These are phyloP conservation scores for Gasterosteus nipponicus DNA, from an alignment of 2,113 vertebrate species.

Conservation along the genomic window DNA sequence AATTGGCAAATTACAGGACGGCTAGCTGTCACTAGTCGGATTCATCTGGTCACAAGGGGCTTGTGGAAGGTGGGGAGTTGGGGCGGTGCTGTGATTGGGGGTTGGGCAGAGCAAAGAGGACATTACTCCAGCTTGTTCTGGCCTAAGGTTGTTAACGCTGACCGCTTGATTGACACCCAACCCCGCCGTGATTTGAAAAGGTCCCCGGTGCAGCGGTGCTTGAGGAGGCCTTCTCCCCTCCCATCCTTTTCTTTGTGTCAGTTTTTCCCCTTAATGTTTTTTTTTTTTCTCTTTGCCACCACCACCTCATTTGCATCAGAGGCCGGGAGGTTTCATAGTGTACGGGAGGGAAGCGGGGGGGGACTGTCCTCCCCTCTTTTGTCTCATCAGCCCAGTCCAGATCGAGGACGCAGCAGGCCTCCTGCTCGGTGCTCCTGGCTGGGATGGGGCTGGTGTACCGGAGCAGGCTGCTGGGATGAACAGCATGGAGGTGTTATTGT, in stretches of 20 bases:
- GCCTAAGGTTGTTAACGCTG: constrained; percentile 75
- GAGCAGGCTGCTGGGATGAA: constrained; percentile 74
- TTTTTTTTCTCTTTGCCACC: constrained; percentile 61
- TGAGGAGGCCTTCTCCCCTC: constrained; percentile 63
- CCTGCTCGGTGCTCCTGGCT: constrained; percentile 65
- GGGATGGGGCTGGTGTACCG: constrained; percentile 64
- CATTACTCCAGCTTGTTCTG: constrained; percentile 68
- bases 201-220: constrained; percentile 51
- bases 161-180: constrained; percentile 75
- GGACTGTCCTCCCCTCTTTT: constrained; percentile 75
- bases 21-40: constrained; percentile 73
- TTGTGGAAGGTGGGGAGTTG: constrained; percentile 71
- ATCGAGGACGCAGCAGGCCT: constrained; percentile 61
- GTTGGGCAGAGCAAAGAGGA: constrained; percentile 57
- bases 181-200: constrained; percentile 70
- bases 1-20: constrained; percentile 85
- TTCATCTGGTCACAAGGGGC: constrained; percentile 80
- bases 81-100: constrained; percentile 73
- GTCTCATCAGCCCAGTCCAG: constrained; percentile 60
- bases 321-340: constrained; percentile 84
- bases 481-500: constrained; percentile 81
- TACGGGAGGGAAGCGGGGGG: constrained; percentile 79
- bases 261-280: constrained; percentile 68
- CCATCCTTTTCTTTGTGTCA: constrained; percentile 63
- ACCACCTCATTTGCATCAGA: constrained; percentile 87